A percentile compares a stretch with the other conserved stretches of the same genome.
These are phyloP conservation scores for Amphimallon solstitiale DNA, from an alignment of 2,888 invertebrate species.

Conservation along the genomic window DNA sequence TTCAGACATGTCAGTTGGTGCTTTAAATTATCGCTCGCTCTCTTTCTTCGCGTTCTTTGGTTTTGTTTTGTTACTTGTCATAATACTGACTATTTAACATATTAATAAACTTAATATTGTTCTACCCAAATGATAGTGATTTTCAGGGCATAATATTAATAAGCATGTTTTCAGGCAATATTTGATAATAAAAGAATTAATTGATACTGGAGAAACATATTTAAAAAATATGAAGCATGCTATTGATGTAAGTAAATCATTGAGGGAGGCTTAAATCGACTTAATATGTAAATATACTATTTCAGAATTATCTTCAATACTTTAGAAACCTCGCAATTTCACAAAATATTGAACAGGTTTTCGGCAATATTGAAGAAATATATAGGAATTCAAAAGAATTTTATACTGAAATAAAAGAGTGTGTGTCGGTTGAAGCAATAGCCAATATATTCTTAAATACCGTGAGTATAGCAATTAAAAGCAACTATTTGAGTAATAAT, in stretches of 20 bases:
- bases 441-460: constrained; percentile 51
- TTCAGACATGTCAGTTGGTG: too few relatives aligned
- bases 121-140: too few relatives aligned
- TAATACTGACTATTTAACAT: too few relatives aligned
- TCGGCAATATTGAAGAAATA: constrained; percentile 54
- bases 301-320: constrained; percentile 20
- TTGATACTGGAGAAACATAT: neutral
- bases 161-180: neutral
- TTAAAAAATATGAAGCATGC: constrained; percentile 43
- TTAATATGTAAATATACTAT: too few relatives aligned
- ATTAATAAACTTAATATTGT: too few relatives aligned
- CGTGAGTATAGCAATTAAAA: constrained; percentile 52
- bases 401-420: constrained; percentile 47
- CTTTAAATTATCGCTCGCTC: too few relatives aligned
- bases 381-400: constrained; percentile 50
- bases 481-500: too few relatives aligned
- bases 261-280: too few relatives aligned
- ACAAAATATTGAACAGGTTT: constrained; percentile 42
- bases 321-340: neutral
- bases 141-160: too few relatives aligned
- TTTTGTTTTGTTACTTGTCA: too few relatives aligned
- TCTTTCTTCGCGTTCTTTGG: too few relatives aligned
- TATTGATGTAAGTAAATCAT: constrained; percentile 53
- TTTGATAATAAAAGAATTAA: neutral
- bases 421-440: constrained; percentile 47